Base-by-base conservation (phyloP, 2,797 vertebrate genomes). In the Myripristis murdjan region DNA sequence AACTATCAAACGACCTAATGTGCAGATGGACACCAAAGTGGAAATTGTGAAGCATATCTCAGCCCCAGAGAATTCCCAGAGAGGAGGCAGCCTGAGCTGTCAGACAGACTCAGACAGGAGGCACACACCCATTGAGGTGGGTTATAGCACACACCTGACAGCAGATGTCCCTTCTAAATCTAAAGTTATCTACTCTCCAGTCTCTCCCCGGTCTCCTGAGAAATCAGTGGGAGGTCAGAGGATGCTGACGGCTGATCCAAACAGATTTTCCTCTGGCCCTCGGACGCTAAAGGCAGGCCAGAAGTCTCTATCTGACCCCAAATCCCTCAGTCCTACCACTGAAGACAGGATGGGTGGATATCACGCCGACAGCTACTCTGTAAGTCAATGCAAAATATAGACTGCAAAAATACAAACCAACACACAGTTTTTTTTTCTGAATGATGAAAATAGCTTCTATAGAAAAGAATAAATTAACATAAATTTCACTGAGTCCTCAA, bases 11-110 rank as follows among this genome's bases (percentile, higher is more conserved):
- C 95, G 93, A 46, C 97, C 98, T 65, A 96, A 95, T 52, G 59
- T 98, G 54, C 94, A 95, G 75, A 86, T 97, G 86, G 97, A 99
- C 84, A 95, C 97, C 49, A 98, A 97, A 78, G 95, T 99, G 87
- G 97, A 99, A 95, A 97, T 99, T 51, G 90, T 97, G 87, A 98
- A 97, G 72, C 97, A 99, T 74, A 98, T 99, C 90, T 99, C 97
- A 83, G 97, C 97, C 82, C 96, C 97, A 79, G 97, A 99, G 90
- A 98, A 96, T 84, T 97, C 95, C 62, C 96, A 95, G 57, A 96
- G 95, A 94, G 97, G 97, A 81, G 96, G 96, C 77, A 98, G 97
- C 87, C 93, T 98, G 79, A 97, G 97, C 83, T 98, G 97, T 91
- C 97, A 99, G 91, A 98, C 98, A 87, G 98, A 98, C 28, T 86